Base-by-base conservation (phyloP, 2,113 vertebrate species). In the Pelvicachromis taeniatus region DNA sequence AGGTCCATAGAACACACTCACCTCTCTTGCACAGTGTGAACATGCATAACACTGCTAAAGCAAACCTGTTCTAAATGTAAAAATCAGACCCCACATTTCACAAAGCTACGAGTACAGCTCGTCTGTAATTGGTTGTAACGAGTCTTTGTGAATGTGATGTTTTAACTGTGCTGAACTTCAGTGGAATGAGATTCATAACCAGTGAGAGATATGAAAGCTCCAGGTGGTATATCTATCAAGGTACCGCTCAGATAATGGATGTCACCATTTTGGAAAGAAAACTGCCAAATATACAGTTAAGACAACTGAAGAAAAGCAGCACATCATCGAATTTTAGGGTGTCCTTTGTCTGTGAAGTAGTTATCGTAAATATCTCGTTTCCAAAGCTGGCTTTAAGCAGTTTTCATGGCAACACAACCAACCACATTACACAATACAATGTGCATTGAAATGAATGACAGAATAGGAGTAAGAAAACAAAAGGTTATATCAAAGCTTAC, bases 341-440 rank as follows among this genome's bases (percentile, higher is more conserved):
- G 88, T 54, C 84, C 56, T 65, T 8, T 53, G 9, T 79, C 33
- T 77, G 4, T 80, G 1, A 3, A 81, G 26, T 29, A 26, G 7
- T 81, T 53, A 4, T 16, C 16, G 4, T 16, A 52, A 31, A 78
- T 82, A 33, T 85, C 2, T 16, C 3, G 77, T 88, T 88, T 80
- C 92, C 80, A 92, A 93, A 94, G 91, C 94, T 89, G 85, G 89
- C 94, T 95, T 93, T 92, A 91, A 92, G 87, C 92, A 87, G 50
- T 52, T 89, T 85, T 87, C 83, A 95, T 87, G 89, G 83, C 79
- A 92, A 73, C 85, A 92, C 92, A 91, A 88, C 70, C 88, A 92
- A 91, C 50, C 84, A 92, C 85, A 82, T 85, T 85, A 86, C 85
- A 92, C 87, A 79, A 33, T 87, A 88, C 82, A 88, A 88, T 77